Base-by-base conservation (phyloP, 1,140 invertebrate genomes). In the Dolichoris vasculosae region DNA sequence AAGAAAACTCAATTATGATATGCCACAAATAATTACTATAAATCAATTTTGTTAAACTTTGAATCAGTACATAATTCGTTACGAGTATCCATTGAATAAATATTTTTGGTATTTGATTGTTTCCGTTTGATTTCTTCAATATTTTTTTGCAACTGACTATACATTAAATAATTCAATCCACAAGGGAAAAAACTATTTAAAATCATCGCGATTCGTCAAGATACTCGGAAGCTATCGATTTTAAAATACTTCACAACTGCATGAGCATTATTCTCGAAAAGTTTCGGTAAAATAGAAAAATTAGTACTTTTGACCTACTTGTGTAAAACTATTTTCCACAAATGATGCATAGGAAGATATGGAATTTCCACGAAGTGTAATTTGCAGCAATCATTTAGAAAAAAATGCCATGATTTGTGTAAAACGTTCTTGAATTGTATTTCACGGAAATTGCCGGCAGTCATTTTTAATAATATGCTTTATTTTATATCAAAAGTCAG, bases 231-330 rank as follows among this genome's bases (percentile, higher is more conserved):
- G 20, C 26, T 59, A 26, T 51, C 20, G 48, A 51, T 59, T 59
- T 59, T 26, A 20, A 59, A 59, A 26, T 67, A 67, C 15, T 67
- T 32, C 11, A 8, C 30, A 13, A 67, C 30, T 67, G 32, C 30
- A n/a, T 59, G 35, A 3, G 30, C 15, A 26, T 4, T 63, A 30
- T 32, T 15, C 30, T 59, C 13, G 30, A 32, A 55, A 73, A 73
- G 17, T 73, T 82, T 73, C 4, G 30, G 23, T n/a, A 73, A 83
- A 75, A 67, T 83, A 26, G 38, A 43, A 83, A 83, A 83, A 83
- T 77, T 43, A 83, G 38, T 59, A 67, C 40, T 59, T 75, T 83
- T 40, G 71, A 83, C 82, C 82, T 83, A 75, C 35, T 83, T 83
- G 46, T 32, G 32, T 40, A 32, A 69, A 82, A 59, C 48, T 43